Percentiles rank a stretch among this genome's conserved stretches.
Conservation (phyloP, 2,113 vertebrate species). For the Nycticryphes semicollaris region DNA sequence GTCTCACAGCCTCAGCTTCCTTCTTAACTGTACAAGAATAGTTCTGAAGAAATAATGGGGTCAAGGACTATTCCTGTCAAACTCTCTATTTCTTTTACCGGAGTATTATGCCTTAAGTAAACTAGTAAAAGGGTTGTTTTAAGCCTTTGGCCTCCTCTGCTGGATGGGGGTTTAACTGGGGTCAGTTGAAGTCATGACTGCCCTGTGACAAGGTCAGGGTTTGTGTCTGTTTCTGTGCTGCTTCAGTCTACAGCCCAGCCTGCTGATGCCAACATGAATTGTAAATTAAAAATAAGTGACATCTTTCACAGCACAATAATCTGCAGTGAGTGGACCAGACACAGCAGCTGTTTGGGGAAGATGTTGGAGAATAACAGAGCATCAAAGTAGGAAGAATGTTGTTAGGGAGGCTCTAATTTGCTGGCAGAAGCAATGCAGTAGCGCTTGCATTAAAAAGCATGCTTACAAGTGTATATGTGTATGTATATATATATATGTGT, state of each 20-base stretch:
- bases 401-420: fast-evolving
- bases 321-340: background rate
- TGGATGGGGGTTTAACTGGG: background rate
- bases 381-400: background rate
- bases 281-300: background rate
- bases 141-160: background rate
- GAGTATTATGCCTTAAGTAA: background rate
- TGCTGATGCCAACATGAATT: background rate
- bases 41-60: background rate
- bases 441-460: background rate
- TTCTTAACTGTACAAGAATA: background rate
- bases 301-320: background rate
- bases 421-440: background rate
- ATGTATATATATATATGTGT: no score
- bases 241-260: background rate
- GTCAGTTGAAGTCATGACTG: background rate
- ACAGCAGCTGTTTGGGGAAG: background rate
- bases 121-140: background rate
- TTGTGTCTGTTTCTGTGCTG: background rate
- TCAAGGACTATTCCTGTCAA: background rate
- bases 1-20: background rate
- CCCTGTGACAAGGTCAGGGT: background rate
- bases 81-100: background rate
- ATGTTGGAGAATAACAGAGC: background rate
- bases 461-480: background rate